Base-by-base conservation (phyloP, 2,113 vertebrate genomes). In the Struthidea cinerea region DNA sequence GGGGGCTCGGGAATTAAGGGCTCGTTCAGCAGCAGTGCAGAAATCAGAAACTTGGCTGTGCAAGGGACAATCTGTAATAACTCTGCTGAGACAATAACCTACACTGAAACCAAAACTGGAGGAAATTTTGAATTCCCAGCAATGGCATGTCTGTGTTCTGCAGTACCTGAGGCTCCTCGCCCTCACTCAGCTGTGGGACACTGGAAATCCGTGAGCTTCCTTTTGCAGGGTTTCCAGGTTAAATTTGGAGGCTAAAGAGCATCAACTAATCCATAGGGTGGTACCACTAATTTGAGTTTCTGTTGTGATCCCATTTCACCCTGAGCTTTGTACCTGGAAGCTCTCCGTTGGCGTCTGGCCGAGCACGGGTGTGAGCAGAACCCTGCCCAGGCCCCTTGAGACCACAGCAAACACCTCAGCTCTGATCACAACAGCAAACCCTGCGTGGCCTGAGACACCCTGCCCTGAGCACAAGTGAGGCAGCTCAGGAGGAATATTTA, bases 321-420 rank as follows among this genome's bases (percentile, higher is more conserved):
- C 44, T 16, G 52, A 37, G 41, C 4, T 85, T 56, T 55, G 46
- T 11, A 3, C 5, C 15, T 11, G 11, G 8, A 9, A 53, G 50
- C n/a, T 59, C 39, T 70, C 16, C 23, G 1, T 1, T 6, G 81
- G 23, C 8, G 22, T 18, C 41, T 61, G 35, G 8, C 59, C 3
- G 26, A 52, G n/a, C 18, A 10, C 4, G 1, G 3, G 55, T 13
- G 71, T n/a, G 87, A 63, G 68, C 69, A 55, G 15, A 71, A 3
- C 6, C 22, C 79, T 32, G 20, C 63, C 59, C 4, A 1, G 21
- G 13, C 2, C 23, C 22, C 59, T 16, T 0, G 2, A 39, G 64
- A 42, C 8, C 37, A 4, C 23, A 5, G 64, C 14, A 22, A 35
- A 42, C 49, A 12, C 1, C 27, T 13, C 13, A 13, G 39, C 3